Evolutionary conservation across 2,888 invertebrate species (phyloP), one percentile per base, ranked within the genome.

Genomic region (Stenodema calcarata): DNA sequence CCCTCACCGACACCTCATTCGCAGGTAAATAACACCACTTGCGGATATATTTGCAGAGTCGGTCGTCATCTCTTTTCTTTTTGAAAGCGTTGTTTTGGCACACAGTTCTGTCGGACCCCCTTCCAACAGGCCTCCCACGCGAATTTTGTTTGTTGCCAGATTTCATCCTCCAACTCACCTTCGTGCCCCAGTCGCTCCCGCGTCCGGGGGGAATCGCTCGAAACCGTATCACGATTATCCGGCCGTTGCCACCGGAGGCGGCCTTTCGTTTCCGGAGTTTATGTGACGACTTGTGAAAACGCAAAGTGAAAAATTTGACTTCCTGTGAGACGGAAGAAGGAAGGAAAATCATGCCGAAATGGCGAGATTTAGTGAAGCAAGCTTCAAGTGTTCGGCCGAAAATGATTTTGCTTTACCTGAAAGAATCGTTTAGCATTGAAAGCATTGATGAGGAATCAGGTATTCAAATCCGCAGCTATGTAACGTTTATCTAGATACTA

Each of bases 371-470:
- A 75, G 84, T 84, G 35, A 73, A 75, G 0, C 84, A 84, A 84
- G 84, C 75, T 1, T 70, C 84, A 30, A 69, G 35, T 42, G 84
- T 84, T 28, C 70, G 75, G 27, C 84, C 84, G 28, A 84, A 84
- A 28, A 73, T 27, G 44, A 73, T 84, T n/a, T 73, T 84, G 44
- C 23, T 84, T 28, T 84, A 42, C 28, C 11, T 84, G 44, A 84
- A 84, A 84, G 47, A 84, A 11, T 84, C 84, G 28, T 84, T 84
- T 73, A 84, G 84, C 30, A 47, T 73, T 84, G 84, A 73, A 28
- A 84, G 84, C 75, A 84, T 84, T 16, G 84, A 84, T 30, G 84
- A 84, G 73, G 80, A 30, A 28, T 54, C 54, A 54, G 84, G 75
- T 84, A 75, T 35, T 35, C 35, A 35, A 7, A 2, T 35, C n/a